phyloP scores from a whole-genome alignment of 92 coral and sea anemone genomes.

The Actinostola sp. region DNA sequence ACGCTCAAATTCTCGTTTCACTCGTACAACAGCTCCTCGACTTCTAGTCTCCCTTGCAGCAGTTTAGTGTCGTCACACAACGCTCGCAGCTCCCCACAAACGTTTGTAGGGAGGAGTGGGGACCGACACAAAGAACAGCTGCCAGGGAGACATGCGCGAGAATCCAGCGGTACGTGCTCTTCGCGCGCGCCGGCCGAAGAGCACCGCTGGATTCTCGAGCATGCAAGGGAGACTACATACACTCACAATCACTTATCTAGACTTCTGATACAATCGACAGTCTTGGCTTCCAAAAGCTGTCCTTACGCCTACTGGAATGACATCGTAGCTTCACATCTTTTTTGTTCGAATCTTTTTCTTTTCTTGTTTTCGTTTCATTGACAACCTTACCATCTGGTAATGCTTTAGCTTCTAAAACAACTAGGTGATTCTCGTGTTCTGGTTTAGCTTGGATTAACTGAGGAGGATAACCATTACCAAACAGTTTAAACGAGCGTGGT shows the following conservation, averaged over 20 bases:
- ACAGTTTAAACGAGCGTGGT: not conserved
- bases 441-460: conserved; percentile 22
- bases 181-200: too few relatives aligned
- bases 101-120: too few relatives aligned
- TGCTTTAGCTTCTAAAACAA: conserved; percentile 18
- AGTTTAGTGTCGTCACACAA: too few relatives aligned
- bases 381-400: conserved; percentile 7
- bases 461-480: conserved; percentile 24
- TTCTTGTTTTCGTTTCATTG: not conserved
- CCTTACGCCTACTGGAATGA: conserved; percentile 52
- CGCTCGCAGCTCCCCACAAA: too few relatives aligned
- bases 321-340: conserved; percentile 47
- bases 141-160: too few relatives aligned
- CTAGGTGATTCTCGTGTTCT: conserved; percentile 22
- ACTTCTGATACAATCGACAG: conserved; percentile 83
- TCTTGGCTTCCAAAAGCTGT: conserved; percentile 70
- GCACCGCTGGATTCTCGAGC: too few relatives aligned
- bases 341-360: conserved; percentile 14
- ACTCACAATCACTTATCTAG: not conserved
- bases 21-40: too few relatives aligned
- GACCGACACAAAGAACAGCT: too few relatives aligned
- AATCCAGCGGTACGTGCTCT: too few relatives aligned
- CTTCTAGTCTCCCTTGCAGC: too few relatives aligned
- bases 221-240: too few relatives aligned
- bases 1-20: too few relatives aligned